Evolutionary conservation across 1,140 invertebrate genomes (phyloP).

Genomic region (Rhopalosiphum padi): DNA sequence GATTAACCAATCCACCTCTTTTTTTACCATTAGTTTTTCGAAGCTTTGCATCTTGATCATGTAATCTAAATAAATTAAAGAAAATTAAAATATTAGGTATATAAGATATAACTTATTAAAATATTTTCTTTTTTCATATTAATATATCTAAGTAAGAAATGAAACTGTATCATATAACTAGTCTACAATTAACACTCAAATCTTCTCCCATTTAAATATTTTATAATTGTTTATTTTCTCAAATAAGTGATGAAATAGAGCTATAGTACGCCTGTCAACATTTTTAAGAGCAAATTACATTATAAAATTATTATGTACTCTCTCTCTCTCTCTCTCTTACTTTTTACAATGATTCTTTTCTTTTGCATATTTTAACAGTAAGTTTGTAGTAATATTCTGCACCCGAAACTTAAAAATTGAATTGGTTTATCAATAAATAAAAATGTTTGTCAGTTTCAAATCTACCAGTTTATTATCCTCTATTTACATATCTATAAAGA

Average conservation of each 20-base stretch:
- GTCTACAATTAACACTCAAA: background rate
- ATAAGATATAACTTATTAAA: background rate
- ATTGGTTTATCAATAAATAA: background rate
- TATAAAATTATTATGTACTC: no score
- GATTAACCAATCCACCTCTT: background rate
- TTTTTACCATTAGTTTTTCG: slow-evolving; percentile 54
- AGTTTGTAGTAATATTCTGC: background rate
- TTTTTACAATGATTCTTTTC: background rate
- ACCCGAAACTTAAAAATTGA: background rate
- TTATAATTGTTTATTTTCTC: background rate
- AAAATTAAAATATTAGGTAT: background rate
- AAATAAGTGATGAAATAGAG: background rate
- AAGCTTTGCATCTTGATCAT: slow-evolving; percentile 49
- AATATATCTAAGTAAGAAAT: background rate
- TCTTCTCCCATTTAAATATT: background rate
- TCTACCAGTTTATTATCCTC: background rate
- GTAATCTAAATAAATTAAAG: slow-evolving; percentile 20
- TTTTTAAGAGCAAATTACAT: no score
- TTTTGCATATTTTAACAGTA: background rate
- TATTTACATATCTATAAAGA: background rate
- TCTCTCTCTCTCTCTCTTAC: no score
- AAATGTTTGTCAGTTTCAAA: background rate
- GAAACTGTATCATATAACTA: background rate
- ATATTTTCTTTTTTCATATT: background rate
- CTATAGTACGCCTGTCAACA: no score